Percentiles rank a stretch among this genome's conserved stretches.
Conservation (phyloP, 2,888 invertebrate genomes). For the Parelbella ahira region DNA sequence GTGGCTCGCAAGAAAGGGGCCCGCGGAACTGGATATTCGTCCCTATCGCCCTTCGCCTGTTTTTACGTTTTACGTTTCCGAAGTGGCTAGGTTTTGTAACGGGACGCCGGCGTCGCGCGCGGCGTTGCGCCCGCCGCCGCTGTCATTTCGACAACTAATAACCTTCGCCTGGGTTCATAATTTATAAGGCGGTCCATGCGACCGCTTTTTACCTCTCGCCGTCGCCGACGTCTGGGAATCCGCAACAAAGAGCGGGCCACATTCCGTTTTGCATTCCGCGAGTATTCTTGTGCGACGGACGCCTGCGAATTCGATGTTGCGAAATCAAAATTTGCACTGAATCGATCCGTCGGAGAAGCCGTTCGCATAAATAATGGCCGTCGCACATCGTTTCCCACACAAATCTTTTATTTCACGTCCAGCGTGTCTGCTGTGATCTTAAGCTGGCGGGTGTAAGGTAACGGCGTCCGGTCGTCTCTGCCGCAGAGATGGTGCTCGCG, state of each 20-base stretch:
- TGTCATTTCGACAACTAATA: slow-evolving; percentile 71
- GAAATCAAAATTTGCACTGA: slow-evolving; percentile 50
- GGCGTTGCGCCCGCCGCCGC: slow-evolving; percentile 37
- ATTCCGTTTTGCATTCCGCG: slow-evolving; percentile 75
- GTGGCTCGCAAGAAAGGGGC: slow-evolving; percentile 46
- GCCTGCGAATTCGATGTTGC: slow-evolving; percentile 55
- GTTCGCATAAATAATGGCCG: slow-evolving; percentile 36
- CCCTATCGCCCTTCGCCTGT: slow-evolving; percentile 61
- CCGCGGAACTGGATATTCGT: slow-evolving; percentile 49
- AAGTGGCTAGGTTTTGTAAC: slow-evolving; percentile 57
- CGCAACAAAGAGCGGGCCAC: slow-evolving; percentile 68
- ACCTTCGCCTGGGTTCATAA: slow-evolving; percentile 59
- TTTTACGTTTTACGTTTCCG: slow-evolving; percentile 37
- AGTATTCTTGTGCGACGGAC: slow-evolving; percentile 56
- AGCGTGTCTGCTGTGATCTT: slow-evolving; percentile 1
- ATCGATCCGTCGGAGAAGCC: slow-evolving; percentile 47
- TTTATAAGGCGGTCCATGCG: slow-evolving; percentile 67
- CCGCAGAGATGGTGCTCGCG: slow-evolving; percentile 9
- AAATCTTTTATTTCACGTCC: slow-evolving; percentile 31
- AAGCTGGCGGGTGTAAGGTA: slow-evolving; percentile 4
- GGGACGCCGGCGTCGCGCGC: slow-evolving; percentile 55
- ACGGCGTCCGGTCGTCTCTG: slow-evolving; percentile 33
- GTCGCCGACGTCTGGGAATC: slow-evolving; percentile 76
- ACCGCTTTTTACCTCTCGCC: slow-evolving; percentile 68
- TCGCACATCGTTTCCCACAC: slow-evolving; percentile 39